Percentiles rank a stretch among this genome's conserved stretches.
Conservation (phyloP, 2,888 invertebrate genomes). For the Plagodis dolabraria region DNA sequence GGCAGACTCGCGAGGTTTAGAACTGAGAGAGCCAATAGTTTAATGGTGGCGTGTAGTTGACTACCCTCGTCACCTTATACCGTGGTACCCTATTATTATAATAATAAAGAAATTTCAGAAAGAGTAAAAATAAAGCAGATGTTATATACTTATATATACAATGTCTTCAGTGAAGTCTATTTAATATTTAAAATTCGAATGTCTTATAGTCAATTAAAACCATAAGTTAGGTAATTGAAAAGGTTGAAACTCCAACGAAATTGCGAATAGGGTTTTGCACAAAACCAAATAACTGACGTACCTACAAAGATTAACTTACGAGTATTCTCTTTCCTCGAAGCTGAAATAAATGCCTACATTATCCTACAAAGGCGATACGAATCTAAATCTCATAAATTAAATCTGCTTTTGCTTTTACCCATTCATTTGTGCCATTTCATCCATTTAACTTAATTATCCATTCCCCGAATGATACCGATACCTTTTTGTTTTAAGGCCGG, state of each 20-base stretch:
- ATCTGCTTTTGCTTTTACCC: constrained; percentile 42
- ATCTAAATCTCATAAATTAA: constrained; percentile 56
- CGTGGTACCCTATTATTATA: too few species aligned
- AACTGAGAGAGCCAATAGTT: too few species aligned
- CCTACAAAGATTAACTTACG: constrained; percentile 47
- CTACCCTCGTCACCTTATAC: too few species aligned
- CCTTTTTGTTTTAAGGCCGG: neutral
- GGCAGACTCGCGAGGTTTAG: too few species aligned
- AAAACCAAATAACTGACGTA: constrained; percentile 51
- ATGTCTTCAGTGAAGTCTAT: too few species aligned
- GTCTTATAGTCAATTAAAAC: too few species aligned
- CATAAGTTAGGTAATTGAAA: too few species aligned
- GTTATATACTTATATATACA: too few species aligned
- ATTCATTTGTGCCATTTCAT: constrained; percentile 47
- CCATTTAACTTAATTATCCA: constrained; percentile 46
- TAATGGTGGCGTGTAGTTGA: too few species aligned
- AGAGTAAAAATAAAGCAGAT: too few species aligned
- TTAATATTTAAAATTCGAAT: too few species aligned
- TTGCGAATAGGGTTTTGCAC: neutral
- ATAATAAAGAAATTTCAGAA: too few species aligned
- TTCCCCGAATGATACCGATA: constrained; percentile 27
- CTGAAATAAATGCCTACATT: constrained; percentile 51
- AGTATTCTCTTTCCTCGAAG: constrained; percentile 43
- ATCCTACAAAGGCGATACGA: constrained; percentile 51
- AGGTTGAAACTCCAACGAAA: neutral